Evolutionary conservation across 2,113 vertebrate species (phyloP).

Genomic region (Centrocercus urophasianus): DNA sequence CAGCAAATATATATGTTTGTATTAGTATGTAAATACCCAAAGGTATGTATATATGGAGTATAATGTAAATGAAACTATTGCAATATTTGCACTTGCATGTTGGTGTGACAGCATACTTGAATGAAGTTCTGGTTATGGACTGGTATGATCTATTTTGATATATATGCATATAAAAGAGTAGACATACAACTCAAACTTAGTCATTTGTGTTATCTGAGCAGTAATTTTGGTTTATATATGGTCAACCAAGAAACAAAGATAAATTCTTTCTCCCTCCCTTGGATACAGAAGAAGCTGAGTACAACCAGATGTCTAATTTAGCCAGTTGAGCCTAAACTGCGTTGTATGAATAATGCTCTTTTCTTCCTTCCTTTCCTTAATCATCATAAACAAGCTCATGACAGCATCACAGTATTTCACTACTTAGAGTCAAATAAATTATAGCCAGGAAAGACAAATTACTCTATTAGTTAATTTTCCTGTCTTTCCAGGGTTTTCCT

Average conservation of each 20-base stretch:
- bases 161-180: background rate
- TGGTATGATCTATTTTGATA: background rate
- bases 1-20: background rate
- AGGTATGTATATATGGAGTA: background rate
- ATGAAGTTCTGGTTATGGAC: background rate
- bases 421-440: slow-evolving; percentile 69
- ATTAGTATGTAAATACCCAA: background rate
- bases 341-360: slow-evolving; percentile 11
- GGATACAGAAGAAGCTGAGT: background rate
- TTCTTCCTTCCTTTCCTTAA: slow-evolving; percentile 56
- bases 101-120: fast-evolving
- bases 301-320: background rate
- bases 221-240: background rate
- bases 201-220: background rate
- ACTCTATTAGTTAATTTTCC: slow-evolving; percentile 64
- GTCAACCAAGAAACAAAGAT: background rate
- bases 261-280: background rate
- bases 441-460: slow-evolving; percentile 59
- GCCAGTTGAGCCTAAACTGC: background rate
- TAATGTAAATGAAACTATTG: background rate
- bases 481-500: slow-evolving; percentile 61
- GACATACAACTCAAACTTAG: background rate
- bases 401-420: slow-evolving; percentile 62
- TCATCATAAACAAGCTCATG: slow-evolving; percentile 71
- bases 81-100: background rate